A percentile compares a stretch with the other conserved stretches of the same genome.
These are phyloP conservation scores for Temnothorax ravouxi DNA, from an alignment of 2,888 invertebrate species.

Conservation along the genomic window DNA sequence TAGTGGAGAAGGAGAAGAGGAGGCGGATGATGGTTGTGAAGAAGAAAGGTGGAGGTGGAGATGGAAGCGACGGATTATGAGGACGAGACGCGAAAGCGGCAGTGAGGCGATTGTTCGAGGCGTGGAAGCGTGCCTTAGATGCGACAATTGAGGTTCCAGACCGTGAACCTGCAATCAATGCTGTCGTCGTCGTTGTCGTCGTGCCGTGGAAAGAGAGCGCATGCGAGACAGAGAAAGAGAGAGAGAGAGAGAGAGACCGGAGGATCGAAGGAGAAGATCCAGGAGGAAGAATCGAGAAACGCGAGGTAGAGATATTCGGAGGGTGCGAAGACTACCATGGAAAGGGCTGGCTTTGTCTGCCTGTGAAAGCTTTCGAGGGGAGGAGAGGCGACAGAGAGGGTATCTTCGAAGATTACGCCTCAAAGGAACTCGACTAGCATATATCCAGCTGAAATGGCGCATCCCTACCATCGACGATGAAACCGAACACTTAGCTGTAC, in stretches of 20 bases:
- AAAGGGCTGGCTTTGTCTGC: conserved; percentile 83
- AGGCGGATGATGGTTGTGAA: conserved; percentile 52
- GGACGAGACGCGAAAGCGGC: conserved; percentile 69
- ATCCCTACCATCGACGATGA: conserved; percentile 69
- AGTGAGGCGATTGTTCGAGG: conserved; percentile 82
- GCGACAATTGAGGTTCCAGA: conserved; percentile 85
- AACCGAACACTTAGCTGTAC: conserved; percentile 34
- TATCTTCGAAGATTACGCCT: conserved; percentile 73
- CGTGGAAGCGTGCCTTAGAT: conserved; percentile 84
- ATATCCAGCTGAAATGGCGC: conserved; percentile 70
- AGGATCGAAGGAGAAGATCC: conserved; percentile 56
- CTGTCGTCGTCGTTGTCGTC: conserved; percentile 71
- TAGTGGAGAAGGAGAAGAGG: conserved; percentile 21
- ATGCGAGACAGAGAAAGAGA: conserved; percentile 53
- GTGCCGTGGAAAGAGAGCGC: conserved; percentile 34
- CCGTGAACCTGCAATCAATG: conserved; percentile 85
- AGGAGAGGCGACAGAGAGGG: conserved; percentile 74
- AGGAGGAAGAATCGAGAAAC: conserved; percentile 58
- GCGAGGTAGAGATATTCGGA: conserved; percentile 68
- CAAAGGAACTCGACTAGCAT: conserved; percentile 73
- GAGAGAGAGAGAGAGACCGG: conserved; percentile 57
- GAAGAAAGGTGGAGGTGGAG: conserved; percentile 41
- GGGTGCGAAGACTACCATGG: conserved; percentile 75
- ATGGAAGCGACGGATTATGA: conserved; percentile 56
- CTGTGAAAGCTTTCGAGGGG: conserved; percentile 81